Evolutionary conservation across 1,140 invertebrate genomes (phyloP).

Genomic region (Drosophila pandora): DNA sequence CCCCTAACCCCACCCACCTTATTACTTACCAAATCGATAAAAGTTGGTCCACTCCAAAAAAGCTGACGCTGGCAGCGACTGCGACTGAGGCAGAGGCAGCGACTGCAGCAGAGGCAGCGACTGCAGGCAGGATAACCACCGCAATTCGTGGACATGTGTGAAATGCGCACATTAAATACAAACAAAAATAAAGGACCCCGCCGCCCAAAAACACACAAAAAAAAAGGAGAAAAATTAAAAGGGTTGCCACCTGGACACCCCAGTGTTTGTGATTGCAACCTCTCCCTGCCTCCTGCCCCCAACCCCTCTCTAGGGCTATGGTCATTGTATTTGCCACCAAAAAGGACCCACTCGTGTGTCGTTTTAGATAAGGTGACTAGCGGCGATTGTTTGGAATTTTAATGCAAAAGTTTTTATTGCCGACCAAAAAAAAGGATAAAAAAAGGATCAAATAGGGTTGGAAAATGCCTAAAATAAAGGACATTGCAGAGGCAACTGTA

Average conservation of each 20-base stretch:
- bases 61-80: conserved; percentile 2
- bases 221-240: conserved; percentile 7
- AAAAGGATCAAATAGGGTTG: not conserved
- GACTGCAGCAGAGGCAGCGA: not conserved
- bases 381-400: conserved; percentile 73
- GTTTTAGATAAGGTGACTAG: conserved; percentile 80
- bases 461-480: not conserved
- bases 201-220: conserved; percentile 29
- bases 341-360: conserved; percentile 10
- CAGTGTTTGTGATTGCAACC: conserved; percentile 23
- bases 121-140: conserved; percentile 31
- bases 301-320: not conserved
- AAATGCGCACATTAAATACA: conserved; percentile 80
- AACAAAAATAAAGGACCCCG: conserved; percentile 45
- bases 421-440: not conserved
- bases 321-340: conserved; percentile 36
- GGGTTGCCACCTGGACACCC: conserved; percentile 40
- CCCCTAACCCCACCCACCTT: conserved; percentile 17
- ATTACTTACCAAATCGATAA: conserved; percentile 75
- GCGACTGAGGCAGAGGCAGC: not conserved
- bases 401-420: conserved; percentile 66
- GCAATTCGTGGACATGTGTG: conserved; percentile 71
- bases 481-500: conserved; percentile 1
- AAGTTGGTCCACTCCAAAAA: conserved; percentile 55
- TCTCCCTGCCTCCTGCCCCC: conserved; percentile 5